phyloP scores from a whole-genome alignment of 1,140 invertebrate genomes.

The Macrosteles quadrilineatus region DNA sequence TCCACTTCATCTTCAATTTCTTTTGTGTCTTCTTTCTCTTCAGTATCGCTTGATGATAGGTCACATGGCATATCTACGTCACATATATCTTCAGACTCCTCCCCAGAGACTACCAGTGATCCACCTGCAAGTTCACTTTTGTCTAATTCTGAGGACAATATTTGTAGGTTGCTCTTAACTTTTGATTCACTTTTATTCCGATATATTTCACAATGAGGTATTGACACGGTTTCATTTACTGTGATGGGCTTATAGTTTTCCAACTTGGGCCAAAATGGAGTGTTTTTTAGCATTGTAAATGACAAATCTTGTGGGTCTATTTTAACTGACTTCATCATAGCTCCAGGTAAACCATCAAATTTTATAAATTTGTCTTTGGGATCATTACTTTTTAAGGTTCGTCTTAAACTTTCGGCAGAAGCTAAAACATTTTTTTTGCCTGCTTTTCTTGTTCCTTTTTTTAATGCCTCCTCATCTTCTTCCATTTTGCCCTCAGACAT shows the following conservation, averaged over 20 bases:
- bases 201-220: not conserved
- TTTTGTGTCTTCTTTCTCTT: not conserved
- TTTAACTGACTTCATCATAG: not conserved
- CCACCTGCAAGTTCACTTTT: no score
- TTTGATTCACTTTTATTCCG: not conserved
- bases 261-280: not conserved
- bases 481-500: not conserved
- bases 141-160: no score
- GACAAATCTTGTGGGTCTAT: not conserved
- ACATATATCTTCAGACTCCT: no score
- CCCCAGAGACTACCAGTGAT: no score
- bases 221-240: not conserved
- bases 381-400: not conserved
- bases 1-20: not conserved
- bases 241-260: not conserved
- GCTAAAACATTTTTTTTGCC: not conserved
- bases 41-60: no score
- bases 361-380: constrained; percentile 10
- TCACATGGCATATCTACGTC: no score
- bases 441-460: not conserved
- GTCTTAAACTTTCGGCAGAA: constrained; percentile 3
- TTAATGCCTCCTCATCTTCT: not conserved
- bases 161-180: no score
- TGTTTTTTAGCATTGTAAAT: not conserved
- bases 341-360: not conserved